Evolutionary conservation across 2,797 vertebrate species (phyloP).

Genomic region (Brachymystax lenok): DNA sequence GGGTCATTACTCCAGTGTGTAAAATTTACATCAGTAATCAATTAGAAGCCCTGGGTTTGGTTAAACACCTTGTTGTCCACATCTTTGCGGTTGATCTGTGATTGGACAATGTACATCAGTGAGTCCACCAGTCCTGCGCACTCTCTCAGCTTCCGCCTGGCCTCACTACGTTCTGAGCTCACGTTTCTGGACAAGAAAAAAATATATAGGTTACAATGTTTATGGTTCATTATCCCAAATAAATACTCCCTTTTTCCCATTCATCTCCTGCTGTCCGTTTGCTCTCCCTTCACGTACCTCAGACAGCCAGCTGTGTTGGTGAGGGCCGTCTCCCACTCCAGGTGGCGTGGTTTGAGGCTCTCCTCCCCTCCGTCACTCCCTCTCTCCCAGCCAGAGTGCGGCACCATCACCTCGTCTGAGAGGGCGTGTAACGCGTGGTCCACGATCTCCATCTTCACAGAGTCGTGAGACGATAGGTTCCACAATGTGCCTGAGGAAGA

Average conservation of each 20-base stretch:
- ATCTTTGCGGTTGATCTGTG: conserved; percentile 92
- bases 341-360: conserved; percentile 91
- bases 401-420: conserved; percentile 91
- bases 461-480: conserved; percentile 97
- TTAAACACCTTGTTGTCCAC: conserved; percentile 89
- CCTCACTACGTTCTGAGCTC: conserved; percentile 95
- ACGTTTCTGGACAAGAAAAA: conserved; percentile 82
- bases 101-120: conserved; percentile 91
- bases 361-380: conserved; percentile 80
- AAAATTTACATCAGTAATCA: not conserved
- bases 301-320: conserved; percentile 98
- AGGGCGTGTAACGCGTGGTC: conserved; percentile 93
- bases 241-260: not conserved
- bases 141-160: conserved; percentile 92
- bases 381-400: conserved; percentile 92
- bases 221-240: not conserved
- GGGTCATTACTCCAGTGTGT: not conserved
- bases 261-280: not conserved
- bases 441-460: conserved; percentile 98
- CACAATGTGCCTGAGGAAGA: conserved; percentile 86
- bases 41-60: not conserved
- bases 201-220: not conserved
- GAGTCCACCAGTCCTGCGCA: conserved; percentile 93
- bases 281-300: conserved; percentile 74
- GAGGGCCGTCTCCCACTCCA: conserved; percentile 94